Base-by-base conservation (phyloP, 1,140 invertebrate species). In the Chymomyza costata region DNA sequence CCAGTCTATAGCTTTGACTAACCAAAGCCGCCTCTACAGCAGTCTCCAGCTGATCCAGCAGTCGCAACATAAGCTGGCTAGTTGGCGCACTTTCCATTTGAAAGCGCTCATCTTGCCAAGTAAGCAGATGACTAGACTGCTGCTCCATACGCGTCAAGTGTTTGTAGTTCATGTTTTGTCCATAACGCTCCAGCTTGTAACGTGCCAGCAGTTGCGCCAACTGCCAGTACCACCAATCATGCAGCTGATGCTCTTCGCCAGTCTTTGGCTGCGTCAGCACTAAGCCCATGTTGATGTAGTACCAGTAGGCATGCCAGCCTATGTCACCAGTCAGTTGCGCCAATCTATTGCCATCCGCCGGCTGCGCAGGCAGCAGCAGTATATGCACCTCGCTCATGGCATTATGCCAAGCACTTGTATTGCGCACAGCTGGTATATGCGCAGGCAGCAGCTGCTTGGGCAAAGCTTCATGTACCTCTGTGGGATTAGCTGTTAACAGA, bases 201-300 rank as follows among this genome's bases (percentile, higher is more conserved):
- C 70, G 60, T 2, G 59, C 49, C 1, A 67, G 3, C 0, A 74
- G 15, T 37, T 74, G 69, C 1, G 31, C 28, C 15, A 74, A 5
- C 34, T 68, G 50, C 37, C 35, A 57, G 18, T 67, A 73, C 16
- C 45, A 68, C 59, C 64, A 74, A 8, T 70, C 66, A 6, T 34
- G 51, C 0, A 69, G n/a, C 6, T 17, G 17, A 1, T 10, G 8
- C 6, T 15, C 16, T 7, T 56, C 5, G 13, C 43, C 11, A 3
- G 40, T n/a, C 1, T 37, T 35, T 2, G 41, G n/a, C 1, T 53
- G 39, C 6, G 28, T 38, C 1, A 65, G 32, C 5, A 17, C 30
- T 11, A 68, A 16, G 10, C 52, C 70, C 49, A 68, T 53, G 8
- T 76, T 76, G 13, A 74, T 11, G 8, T 68, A 68, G 32, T 73